Base-by-base conservation (phyloP, 2,888 invertebrate species). In the Tigriopus californicus region DNA sequence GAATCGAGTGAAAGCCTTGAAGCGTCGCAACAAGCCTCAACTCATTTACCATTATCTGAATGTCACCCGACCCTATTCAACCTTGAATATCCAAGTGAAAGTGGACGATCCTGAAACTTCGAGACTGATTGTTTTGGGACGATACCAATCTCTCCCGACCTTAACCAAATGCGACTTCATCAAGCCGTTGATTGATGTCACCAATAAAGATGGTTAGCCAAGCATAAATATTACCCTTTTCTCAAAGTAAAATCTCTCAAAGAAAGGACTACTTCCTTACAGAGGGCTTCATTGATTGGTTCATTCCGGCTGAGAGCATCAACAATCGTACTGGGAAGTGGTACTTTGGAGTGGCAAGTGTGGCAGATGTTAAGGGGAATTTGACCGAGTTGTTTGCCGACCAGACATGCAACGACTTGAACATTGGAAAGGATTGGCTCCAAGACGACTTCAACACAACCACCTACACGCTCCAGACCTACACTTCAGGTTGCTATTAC, bases 81-180 rank as follows among this genome's bases (percentile, higher is more conserved):
- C 61, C 22, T 33, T 62, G 24, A 62, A 61, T 51, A 18, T 62
- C 13, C 56, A 62, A 46, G 25, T 62, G 4, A 59, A 41, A 53
- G 52, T 33, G 41, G 11, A 18, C n/a, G 18, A 52, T 18, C 25
- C 25, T 11, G 20, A 56, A 10, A 18, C 18, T 22, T 46, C 15
- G 11, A 42, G 44, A 20, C 15, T 22, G 10, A 20, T 58, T 25
- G n/a, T 47, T 40, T 15, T 49, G 24, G n/a, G 24, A n/a, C 46
- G 49, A 47, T 20, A 48, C 25, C 8, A 48, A 1, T 40, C n/a
- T 40, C n/a, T 47, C 22, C 58, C 58, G 1, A 47, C 41, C 13
- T 20, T 49, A 33, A 58, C 47, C 22, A 49, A 49, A 24, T 58
- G 58, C 10, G 49, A 58, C 41, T 58, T 58, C 48, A 22, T 58